Conservation (phyloP, 92 coral and sea anemone genomes). For the Bergia puertoricense region DNA sequence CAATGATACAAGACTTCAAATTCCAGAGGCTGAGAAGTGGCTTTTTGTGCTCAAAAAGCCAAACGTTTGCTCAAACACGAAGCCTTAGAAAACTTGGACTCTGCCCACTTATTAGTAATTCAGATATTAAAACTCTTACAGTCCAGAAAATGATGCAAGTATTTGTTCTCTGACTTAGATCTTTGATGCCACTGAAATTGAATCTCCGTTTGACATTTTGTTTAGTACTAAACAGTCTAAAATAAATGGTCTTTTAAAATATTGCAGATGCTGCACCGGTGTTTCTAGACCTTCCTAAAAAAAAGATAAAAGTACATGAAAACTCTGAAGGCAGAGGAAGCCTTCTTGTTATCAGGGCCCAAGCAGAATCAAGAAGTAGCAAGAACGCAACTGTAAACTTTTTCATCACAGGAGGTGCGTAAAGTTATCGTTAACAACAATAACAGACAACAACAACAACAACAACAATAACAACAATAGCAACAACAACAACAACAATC, state of each 20-base stretch:
- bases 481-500: too few species aligned
- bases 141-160: neutral
- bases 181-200: neutral
- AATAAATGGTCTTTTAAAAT: neutral
- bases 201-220: neutral
- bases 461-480: too few species aligned
- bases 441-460: too few species aligned
- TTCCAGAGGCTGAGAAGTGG: too few species aligned
- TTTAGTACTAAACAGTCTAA: neutral
- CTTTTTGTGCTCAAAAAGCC: too few species aligned
- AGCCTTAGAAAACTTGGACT: too few species aligned
- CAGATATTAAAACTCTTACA: too few species aligned
- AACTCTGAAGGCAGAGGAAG: slow-evolving; percentile 55
- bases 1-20: too few species aligned
- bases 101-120: too few species aligned
- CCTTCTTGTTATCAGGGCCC: slow-evolving; percentile 54
- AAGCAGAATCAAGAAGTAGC: slow-evolving; percentile 61
- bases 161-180: neutral
- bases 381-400: slow-evolving; percentile 45
- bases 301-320: slow-evolving; percentile 53
- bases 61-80: too few species aligned
- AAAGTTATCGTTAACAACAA: neutral
- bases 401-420: slow-evolving; percentile 41
- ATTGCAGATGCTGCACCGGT: slow-evolving; percentile 81
- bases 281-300: slow-evolving; percentile 42